Base-by-base conservation (phyloP, 2,888 invertebrate genomes). In the Sepiola atlantica region DNA sequence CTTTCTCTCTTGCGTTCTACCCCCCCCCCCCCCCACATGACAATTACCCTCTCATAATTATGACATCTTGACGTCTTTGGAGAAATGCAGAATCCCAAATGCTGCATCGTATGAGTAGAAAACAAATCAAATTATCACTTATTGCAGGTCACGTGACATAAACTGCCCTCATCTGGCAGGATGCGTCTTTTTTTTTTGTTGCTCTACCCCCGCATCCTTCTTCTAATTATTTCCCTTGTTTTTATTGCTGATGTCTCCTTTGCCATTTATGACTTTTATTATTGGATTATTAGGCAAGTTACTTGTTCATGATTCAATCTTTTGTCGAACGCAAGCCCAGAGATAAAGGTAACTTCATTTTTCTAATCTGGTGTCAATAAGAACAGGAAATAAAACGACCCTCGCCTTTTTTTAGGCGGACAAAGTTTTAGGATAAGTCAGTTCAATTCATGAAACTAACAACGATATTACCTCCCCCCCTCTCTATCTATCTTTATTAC, bases 71-170 rank as follows among this genome's bases (percentile, higher is more conserved):
- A 77, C 77, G 18, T 77, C 77, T 77, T 77, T 77, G 14, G 77
- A 77, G 77, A n/a, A 77, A n/a, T 45, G 28, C 28, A 77, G 28
- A 77, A n/a, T 77, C 77, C 77, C 77, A 77, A 45, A 28, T 77
- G 77, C 77, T 77, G n/a, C n/a, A 28, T 77, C 77, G 28, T n/a
- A 77, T 77, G 28, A 77, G 77, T 77, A 77, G n/a, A 10, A 77
- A 77, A 77, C n/a, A 77, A 77, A 77, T 77, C 77, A 77, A 77
- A 77, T 77, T 77, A 77, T 77, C 77, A 77, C 77, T 77, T 77
- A 8, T 77, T n/a, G 77, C n/a, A 77, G 77, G 77, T 77, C 77
- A 28, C 77, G 77, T 77, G 77, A 77, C 18, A n/a, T 8, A 77
- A 77, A 77, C 77, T 77, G n/a, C 77, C 77, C 77, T 77, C 28